Percentiles rank a stretch among this genome's conserved stretches.
phyloP scores from a whole-genome alignment of 2,113 vertebrate species.

The Nipponia nippon region DNA sequence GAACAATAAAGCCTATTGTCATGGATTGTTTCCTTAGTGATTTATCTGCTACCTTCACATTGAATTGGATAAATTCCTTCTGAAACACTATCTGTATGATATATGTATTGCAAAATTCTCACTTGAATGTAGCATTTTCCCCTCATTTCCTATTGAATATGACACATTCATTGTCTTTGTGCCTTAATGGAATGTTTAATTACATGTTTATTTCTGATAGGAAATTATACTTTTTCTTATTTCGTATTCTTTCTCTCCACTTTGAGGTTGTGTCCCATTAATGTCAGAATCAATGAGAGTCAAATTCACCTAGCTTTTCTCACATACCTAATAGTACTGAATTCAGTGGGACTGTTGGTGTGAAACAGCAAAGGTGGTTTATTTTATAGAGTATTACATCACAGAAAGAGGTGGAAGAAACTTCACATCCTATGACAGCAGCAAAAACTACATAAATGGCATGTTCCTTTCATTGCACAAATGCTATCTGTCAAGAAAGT shows the following conservation, averaged over 20 bases:
- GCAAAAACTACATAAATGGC: background rate
- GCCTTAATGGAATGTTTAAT: background rate
- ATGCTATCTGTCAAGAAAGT: background rate
- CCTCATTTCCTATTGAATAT: background rate
- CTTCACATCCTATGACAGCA: background rate
- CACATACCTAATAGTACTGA: background rate
- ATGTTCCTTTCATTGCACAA: background rate
- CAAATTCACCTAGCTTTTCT: background rate
- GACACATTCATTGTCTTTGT: background rate
- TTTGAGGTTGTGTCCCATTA: background rate
- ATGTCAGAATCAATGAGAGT: background rate
- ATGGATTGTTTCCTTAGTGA: background rate
- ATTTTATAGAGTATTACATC: background rate
- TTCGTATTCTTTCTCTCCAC: background rate
- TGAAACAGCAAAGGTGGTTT: background rate
- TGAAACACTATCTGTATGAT: background rate
- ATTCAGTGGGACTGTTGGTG: background rate
- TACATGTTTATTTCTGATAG: background rate
- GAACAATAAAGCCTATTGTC: background rate
- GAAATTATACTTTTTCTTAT: background rate
- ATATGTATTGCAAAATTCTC: background rate
- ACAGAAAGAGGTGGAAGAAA: background rate
- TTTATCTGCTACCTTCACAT: background rate
- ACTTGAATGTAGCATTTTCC: background rate
- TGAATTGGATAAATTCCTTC: background rate